These are phyloP conservation scores for Gnatocerus cornutus DNA, from an alignment of 2,888 invertebrate genomes.

Conservation along the genomic window DNA sequence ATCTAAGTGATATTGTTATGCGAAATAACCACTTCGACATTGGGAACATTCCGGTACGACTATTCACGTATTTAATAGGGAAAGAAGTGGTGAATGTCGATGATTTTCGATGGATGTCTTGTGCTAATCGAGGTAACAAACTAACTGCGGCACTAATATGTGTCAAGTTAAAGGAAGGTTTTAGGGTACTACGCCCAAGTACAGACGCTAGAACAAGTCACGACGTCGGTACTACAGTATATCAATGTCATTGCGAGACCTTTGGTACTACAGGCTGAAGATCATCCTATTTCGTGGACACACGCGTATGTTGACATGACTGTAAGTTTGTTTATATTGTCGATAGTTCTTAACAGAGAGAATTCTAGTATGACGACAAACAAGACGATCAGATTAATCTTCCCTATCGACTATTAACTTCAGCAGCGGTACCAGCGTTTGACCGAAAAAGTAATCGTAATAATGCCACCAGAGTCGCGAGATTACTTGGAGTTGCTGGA, in stretches of 20 bases:
- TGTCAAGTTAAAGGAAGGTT: conserved; percentile 40
- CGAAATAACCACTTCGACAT: conserved; percentile 84
- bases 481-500: conserved; percentile 94
- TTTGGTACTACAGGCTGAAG: conserved; percentile 81
- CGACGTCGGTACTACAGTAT: conserved; percentile 96
- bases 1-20: conserved; percentile 88
- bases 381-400: conserved; percentile 64
- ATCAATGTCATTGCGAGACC: conserved; percentile 94
- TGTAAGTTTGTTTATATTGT: conserved; percentile 70
- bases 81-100: conserved; percentile 92
- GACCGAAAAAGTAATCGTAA: conserved; percentile 79
- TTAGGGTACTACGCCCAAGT: conserved; percentile 96
- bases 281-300: conserved; percentile 94
- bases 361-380: conserved; percentile 64
- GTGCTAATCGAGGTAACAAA: conserved; percentile 87
- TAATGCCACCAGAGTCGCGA: conserved; percentile 78
- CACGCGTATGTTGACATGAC: conserved; percentile 92
- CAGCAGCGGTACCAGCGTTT: conserved; percentile 94
- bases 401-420: conserved; percentile 85
- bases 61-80: conserved; percentile 97
- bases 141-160: not conserved
- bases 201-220: conserved; percentile 95
- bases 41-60: conserved; percentile 86
- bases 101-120: conserved; percentile 96
- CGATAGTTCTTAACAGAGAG: conserved; percentile 1